A percentile compares a stretch with the other conserved stretches of the same genome.
phyloP scores from a whole-genome alignment of 2,888 invertebrate species.

The Eupithecia centaureata region DNA sequence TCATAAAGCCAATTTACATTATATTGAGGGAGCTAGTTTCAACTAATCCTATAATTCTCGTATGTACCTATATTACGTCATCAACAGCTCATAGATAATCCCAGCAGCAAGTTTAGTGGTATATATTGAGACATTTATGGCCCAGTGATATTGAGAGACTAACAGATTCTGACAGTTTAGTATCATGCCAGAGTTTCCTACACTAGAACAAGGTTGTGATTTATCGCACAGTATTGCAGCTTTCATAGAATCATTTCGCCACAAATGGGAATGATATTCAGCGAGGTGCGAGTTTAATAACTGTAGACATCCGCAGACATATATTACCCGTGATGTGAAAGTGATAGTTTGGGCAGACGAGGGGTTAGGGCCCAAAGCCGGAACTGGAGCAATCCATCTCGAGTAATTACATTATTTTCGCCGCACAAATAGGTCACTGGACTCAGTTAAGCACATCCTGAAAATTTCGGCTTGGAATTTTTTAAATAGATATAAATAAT shows the following conservation, averaged over 20 bases:
- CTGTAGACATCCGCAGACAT: slow-evolving; percentile 22
- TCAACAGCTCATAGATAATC: slow-evolving; percentile 4
- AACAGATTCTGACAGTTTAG: slow-evolving; percentile 12
- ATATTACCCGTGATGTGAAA: slow-evolving; percentile 31
- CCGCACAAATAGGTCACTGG: slow-evolving; percentile 49
- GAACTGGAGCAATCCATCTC: slow-evolving; percentile 66
- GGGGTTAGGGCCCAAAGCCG: slow-evolving; percentile 45
- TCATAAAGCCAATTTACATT: too few relatives aligned
- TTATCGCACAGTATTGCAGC: slow-evolving; percentile 4
- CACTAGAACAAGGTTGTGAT: slow-evolving; percentile 14
- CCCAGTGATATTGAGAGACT: slow-evolving; percentile 1
- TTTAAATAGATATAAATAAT: too few relatives aligned
- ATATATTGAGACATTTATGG: slow-evolving; percentile 8
- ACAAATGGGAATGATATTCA: neutral
- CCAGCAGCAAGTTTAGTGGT: neutral
- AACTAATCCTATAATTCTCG: neutral
- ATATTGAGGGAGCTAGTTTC: neutral
- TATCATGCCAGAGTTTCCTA: slow-evolving; percentile 4
- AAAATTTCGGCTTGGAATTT: neutral
- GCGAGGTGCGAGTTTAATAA: slow-evolving; percentile 16
- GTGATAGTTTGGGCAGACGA: slow-evolving; percentile 34
- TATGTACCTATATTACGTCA: neutral
- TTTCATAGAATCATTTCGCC: neutral
- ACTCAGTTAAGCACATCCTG: slow-evolving; percentile 50
- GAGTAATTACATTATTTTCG: slow-evolving; percentile 73